A percentile compares a stretch with the other conserved stretches of the same genome.
phyloP scores from a whole-genome alignment of 1,140 invertebrate genomes.

The Carposina sasakii region DNA sequence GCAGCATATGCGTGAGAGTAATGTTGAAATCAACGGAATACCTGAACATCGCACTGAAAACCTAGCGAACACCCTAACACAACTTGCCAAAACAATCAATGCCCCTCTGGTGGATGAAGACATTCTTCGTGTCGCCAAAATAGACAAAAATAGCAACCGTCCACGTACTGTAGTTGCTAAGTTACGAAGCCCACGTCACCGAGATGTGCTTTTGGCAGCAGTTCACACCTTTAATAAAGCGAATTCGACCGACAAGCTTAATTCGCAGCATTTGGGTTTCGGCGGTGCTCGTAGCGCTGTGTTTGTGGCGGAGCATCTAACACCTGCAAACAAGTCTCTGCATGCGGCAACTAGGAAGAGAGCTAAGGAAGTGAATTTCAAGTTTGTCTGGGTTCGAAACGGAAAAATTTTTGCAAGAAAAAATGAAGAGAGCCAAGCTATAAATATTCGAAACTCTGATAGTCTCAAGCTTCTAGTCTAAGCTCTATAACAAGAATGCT shows the following conservation, averaged over 20 bases:
- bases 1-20: too few species aligned
- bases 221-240: conserved; percentile 13
- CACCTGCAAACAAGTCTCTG: conserved; percentile 8
- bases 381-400: too few species aligned
- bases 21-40: too few species aligned
- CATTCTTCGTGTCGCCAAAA: background rate
- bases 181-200: background rate
- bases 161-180: background rate
- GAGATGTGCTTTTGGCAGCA: background rate
- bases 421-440: too few species aligned
- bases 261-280: conserved; percentile 10
- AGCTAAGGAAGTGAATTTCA: background rate
- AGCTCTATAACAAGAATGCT: too few species aligned
- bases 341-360: conserved; percentile 13
- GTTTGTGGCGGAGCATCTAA: conserved; percentile 18
- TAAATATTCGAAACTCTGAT: too few species aligned
- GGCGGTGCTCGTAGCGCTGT: conserved; percentile 4
- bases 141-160: background rate
- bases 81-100: conserved; percentile 9
- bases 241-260: conserved; percentile 10
- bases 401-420: too few species aligned
- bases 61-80: too few species aligned
- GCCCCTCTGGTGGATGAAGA: background rate
- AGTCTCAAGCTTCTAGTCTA: too few species aligned
- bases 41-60: too few species aligned